Evolutionary conservation across 1,140 invertebrate species (phyloP).

Genomic region (Parapsyche elsis): DNA sequence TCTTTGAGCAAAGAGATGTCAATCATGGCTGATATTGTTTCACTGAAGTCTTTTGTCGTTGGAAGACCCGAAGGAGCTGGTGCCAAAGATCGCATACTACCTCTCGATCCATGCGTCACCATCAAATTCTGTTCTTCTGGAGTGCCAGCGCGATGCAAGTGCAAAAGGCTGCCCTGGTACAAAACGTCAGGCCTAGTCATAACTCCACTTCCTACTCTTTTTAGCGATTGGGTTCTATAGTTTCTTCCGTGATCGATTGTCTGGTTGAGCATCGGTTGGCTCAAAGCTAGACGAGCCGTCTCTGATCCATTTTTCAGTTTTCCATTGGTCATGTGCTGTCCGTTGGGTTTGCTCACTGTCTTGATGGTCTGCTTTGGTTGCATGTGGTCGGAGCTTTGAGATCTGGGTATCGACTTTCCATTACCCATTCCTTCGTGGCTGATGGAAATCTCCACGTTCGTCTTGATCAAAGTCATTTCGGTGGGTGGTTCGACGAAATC

Average conservation of each 20-base stretch:
- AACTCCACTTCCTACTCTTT: constrained; percentile 73
- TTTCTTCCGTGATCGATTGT: constrained; percentile 60
- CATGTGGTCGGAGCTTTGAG: constrained; percentile 68
- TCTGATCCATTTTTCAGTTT: constrained; percentile 60
- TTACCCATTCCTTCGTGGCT: constrained; percentile 56
- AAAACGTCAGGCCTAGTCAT: constrained; percentile 88
- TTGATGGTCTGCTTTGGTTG: constrained; percentile 56
- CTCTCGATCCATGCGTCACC: constrained; percentile 52
- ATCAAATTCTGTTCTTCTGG: constrained; percentile 59
- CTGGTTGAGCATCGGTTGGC: constrained; percentile 72
- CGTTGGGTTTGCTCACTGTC: constrained; percentile 55
- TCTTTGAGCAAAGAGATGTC: constrained; percentile 86
- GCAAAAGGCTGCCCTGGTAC: constrained; percentile 82
- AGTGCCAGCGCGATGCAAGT: constrained; percentile 60
- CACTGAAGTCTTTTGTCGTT: constrained; percentile 70
- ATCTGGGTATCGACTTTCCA: constrained; percentile 63
- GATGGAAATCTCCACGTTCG: neutral
- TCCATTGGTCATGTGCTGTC: constrained; percentile 56
- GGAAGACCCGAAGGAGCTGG: constrained; percentile 69
- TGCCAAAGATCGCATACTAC: constrained; percentile 57
- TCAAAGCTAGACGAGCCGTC: constrained; percentile 70
- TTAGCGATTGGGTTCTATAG: constrained; percentile 60
- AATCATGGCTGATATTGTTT: constrained; percentile 84
- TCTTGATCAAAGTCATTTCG: constrained; percentile 56
- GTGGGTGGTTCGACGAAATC: constrained; percentile 61